Conservation (phyloP, 2,888 invertebrate genomes). For the Ceraclea dissimilis region DNA sequence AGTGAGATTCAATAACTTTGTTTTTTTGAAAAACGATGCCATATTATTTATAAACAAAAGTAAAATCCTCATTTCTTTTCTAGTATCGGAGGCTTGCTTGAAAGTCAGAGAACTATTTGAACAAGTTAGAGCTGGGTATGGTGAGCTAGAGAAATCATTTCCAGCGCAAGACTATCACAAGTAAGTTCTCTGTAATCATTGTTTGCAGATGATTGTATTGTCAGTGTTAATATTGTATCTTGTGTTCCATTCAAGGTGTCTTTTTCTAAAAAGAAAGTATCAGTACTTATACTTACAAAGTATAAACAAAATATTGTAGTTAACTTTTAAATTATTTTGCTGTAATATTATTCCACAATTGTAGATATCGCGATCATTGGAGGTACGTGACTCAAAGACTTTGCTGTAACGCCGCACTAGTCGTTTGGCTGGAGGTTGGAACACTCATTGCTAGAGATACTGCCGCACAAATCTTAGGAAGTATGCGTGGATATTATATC, state of each 20-base stretch:
- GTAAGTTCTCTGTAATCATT: constrained; percentile 34
- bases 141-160: constrained; percentile 55
- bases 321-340: no score
- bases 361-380: constrained; percentile 81
- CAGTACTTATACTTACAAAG: neutral
- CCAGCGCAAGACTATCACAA: constrained; percentile 76
- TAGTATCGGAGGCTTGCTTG: constrained; percentile 56
- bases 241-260: neutral
- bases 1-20: constrained; percentile 43
- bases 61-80: constrained; percentile 12
- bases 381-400: constrained; percentile 71
- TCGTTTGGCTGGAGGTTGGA: constrained; percentile 74
- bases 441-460: constrained; percentile 66
- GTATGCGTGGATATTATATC: constrained; percentile 41
- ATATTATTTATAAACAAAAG: neutral
- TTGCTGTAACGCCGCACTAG: constrained; percentile 68
- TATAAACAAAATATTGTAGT: neutral
- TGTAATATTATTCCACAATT: no score
- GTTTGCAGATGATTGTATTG: neutral
- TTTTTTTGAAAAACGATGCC: neutral
- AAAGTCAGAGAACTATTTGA: constrained; percentile 59
- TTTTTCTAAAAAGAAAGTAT: neutral
- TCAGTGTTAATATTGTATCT: neutral
- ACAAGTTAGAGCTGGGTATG: constrained; percentile 56
- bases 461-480: constrained; percentile 68